phyloP scores from a whole-genome alignment of 2,113 vertebrate genomes.

The Erythrolamprus reginae region DNA sequence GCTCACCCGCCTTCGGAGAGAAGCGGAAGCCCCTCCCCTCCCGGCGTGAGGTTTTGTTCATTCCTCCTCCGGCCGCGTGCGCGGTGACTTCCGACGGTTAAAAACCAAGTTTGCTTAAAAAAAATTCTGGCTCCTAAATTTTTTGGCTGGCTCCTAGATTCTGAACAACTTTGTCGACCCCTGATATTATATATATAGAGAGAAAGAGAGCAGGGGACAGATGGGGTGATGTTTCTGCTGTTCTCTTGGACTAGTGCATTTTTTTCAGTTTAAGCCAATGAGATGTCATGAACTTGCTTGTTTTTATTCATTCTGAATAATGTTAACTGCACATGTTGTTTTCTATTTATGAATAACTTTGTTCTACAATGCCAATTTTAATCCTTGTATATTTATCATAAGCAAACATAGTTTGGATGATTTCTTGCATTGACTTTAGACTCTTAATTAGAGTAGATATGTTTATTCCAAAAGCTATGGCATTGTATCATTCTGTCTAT shows the following conservation, averaged over 20 bases:
- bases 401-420: conserved; percentile 12
- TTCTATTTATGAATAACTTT: conserved; percentile 39
- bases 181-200: too few species aligned
- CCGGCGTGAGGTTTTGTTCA: too few species aligned
- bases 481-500: not conserved
- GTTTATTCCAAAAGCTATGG: not conserved
- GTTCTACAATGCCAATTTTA: conserved; percentile 17
- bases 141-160: too few species aligned
- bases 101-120: too few species aligned
- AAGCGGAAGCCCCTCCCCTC: too few species aligned
- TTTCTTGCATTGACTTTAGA: conserved; percentile 15
- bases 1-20: too few species aligned
- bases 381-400: conserved; percentile 41
- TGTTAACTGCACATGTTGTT: conserved; percentile 9
- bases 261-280: conserved; percentile 50
- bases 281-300: conserved; percentile 41
- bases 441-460: not conserved
- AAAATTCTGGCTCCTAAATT: too few species aligned
- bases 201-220: conserved; percentile 31
- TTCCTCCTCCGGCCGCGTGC: too few species aligned
- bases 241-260: conserved; percentile 52
- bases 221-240: conserved; percentile 50
- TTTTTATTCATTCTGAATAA: conserved; percentile 56
- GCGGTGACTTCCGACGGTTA: too few species aligned
- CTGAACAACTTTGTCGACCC: too few species aligned